These are phyloP conservation scores for Halcyon malimbica DNA, from an alignment of 2,113 vertebrate species.

Conservation along the genomic window DNA sequence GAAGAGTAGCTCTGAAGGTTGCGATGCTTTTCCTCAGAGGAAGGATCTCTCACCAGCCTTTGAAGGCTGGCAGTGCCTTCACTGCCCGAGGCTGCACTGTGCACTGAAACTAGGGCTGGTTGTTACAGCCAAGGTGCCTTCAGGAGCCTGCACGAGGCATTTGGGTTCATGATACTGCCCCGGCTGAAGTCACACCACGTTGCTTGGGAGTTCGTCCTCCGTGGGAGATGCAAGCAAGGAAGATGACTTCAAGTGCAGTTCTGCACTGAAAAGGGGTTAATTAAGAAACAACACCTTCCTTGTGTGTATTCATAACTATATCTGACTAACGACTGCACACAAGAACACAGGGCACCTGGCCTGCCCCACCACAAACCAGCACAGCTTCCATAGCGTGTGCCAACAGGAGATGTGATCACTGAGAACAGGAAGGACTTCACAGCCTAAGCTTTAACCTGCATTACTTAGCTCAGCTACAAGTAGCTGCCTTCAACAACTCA, in stretches of 20 bases:
- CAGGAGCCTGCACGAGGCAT: background rate
- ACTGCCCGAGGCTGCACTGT: background rate
- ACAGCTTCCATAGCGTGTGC: background rate
- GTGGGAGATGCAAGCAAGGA: background rate
- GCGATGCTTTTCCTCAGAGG: background rate
- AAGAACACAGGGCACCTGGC: accelerated
- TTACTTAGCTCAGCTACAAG: background rate
- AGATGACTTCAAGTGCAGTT: background rate
- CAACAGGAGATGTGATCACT: accelerated
- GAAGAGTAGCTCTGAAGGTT: background rate
- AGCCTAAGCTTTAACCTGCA: background rate
- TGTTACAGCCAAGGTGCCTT: background rate
- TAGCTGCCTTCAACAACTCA: background rate
- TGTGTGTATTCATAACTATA: background rate
- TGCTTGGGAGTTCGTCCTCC: background rate
- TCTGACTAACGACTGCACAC: background rate
- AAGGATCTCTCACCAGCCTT: background rate
- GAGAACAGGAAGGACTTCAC: background rate
- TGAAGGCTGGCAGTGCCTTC: background rate
- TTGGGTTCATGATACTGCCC: background rate
- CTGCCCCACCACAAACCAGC: background rate
- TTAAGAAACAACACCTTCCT: background rate
- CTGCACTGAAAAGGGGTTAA: background rate
- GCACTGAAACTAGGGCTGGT: background rate
- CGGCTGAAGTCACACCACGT: background rate